Conservation (phyloP, 1,140 invertebrate genomes). For the Bombus waltoni region DNA sequence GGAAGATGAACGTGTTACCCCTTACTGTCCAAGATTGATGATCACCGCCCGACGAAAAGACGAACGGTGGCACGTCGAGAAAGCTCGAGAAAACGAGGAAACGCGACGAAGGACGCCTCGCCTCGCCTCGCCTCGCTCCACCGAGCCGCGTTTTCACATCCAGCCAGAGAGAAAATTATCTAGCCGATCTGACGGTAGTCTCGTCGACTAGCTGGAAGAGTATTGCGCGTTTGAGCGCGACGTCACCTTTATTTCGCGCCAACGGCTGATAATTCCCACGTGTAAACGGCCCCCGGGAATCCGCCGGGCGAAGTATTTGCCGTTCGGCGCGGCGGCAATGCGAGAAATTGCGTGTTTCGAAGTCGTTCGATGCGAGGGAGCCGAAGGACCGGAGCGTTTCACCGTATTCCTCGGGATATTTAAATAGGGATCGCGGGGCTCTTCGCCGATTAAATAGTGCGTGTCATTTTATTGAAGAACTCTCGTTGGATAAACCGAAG, state of each 20-base stretch:
- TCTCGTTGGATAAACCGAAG: not conserved
- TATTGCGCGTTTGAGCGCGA: slow-evolving; percentile 37
- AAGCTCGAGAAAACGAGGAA: slow-evolving; percentile 3
- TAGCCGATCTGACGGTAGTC: slow-evolving; percentile 48
- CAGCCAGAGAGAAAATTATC: slow-evolving; percentile 60
- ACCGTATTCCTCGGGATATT: not conserved
- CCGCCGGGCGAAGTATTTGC: slow-evolving; percentile 19
- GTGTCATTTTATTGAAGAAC: not conserved
- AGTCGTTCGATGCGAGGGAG: not conserved
- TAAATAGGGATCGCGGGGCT: not conserved
- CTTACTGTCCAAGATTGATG: slow-evolving; percentile 61
- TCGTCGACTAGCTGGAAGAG: not conserved
- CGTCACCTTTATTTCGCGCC: slow-evolving; percentile 31
- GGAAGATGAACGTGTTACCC: slow-evolving; percentile 67
- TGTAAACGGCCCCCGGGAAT: not conserved
- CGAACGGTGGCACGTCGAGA: slow-evolving; percentile 15
- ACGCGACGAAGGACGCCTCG: slow-evolving; percentile 38
- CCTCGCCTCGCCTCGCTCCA: slow-evolving; percentile 53
- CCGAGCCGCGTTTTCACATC: slow-evolving; percentile 34
- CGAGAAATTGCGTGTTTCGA: slow-evolving; percentile 9
- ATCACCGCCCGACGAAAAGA: slow-evolving; percentile 46
- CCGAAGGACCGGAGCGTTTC: not conserved
- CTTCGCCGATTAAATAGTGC: not conserved
- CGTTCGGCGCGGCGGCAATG: not conserved
- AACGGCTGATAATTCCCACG: slow-evolving; percentile 16